Evolutionary conservation across 2,888 invertebrate genomes (phyloP).

Genomic region (Meteorus colon): DNA sequence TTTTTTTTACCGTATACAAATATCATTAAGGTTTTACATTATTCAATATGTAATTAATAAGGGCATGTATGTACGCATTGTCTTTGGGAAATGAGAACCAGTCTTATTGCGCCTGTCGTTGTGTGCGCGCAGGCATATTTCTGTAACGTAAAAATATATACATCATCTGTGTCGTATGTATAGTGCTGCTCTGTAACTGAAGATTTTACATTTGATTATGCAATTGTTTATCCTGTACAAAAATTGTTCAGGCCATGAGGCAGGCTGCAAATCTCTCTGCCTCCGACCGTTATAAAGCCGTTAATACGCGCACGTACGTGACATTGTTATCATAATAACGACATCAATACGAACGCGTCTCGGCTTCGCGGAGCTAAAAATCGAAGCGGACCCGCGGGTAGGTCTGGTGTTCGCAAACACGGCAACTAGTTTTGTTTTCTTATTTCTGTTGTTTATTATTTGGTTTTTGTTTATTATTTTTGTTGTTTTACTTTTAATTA

Average conservation of each 20-base stretch:
- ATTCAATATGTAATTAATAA: constrained; percentile 60
- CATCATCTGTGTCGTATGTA: constrained; percentile 74
- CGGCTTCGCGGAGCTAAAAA: constrained; percentile 60
- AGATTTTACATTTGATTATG: constrained; percentile 71
- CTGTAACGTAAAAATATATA: constrained; percentile 74
- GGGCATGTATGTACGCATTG: constrained; percentile 72
- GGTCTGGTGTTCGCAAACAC: constrained; percentile 67
- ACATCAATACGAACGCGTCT: constrained; percentile 48
- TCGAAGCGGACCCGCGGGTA: constrained; percentile 74
- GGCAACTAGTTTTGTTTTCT: constrained; percentile 56
- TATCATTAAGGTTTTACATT: constrained; percentile 71
- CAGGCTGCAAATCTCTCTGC: constrained; percentile 52
- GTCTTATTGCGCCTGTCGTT: constrained; percentile 72
- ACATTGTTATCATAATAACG: constrained; percentile 43
- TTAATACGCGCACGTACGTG: constrained; percentile 47
- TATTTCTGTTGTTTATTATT: constrained; percentile 52
- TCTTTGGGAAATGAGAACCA: constrained; percentile 73
- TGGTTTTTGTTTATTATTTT: constrained; percentile 53
- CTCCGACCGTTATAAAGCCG: constrained; percentile 44
- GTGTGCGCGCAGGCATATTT: constrained; percentile 70
- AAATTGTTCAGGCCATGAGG: constrained; percentile 67
- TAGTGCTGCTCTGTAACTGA: constrained; percentile 74
- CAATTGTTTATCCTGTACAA: constrained; percentile 70
- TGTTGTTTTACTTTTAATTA: constrained; percentile 57
- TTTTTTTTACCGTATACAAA: constrained; percentile 67